phyloP scores from a whole-genome alignment of 2,797 vertebrate species.

The Crocodylus rhombifer region DNA sequence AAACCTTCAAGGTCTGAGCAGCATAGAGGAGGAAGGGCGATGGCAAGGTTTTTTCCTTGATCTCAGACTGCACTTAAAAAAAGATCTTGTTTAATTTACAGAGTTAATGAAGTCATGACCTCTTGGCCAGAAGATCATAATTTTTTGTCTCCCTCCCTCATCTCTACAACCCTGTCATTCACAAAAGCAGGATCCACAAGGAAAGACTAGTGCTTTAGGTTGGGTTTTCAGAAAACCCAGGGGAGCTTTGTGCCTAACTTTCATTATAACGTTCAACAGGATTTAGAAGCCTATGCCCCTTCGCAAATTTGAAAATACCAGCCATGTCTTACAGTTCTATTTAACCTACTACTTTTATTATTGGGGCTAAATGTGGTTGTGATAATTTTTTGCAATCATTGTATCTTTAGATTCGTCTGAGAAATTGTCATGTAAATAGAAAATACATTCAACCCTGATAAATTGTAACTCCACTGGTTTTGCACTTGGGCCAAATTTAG shows the following conservation, averaged over 20 bases:
- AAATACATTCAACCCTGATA: background rate
- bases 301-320: background rate
- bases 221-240: constrained; percentile 1
- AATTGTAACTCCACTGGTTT: background rate
- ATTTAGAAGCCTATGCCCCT: constrained; percentile 1
- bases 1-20: background rate
- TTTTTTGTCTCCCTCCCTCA: background rate
- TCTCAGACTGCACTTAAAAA: background rate
- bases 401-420: background rate
- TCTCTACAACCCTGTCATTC: background rate
- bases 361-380: background rate
- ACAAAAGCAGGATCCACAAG: background rate
- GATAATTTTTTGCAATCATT: background rate
- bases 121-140: background rate
- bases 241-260: background rate
- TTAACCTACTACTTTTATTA: background rate
- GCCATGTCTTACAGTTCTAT: background rate
- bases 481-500: background rate
- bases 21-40: background rate
- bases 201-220: background rate
- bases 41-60: background rate
- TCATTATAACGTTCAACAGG: background rate
- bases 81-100: background rate
- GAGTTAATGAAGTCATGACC: background rate
- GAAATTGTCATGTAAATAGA: background rate